phyloP scores from a whole-genome alignment of 2,113 vertebrate genomes.

The Leucopsar rothschildi region DNA sequence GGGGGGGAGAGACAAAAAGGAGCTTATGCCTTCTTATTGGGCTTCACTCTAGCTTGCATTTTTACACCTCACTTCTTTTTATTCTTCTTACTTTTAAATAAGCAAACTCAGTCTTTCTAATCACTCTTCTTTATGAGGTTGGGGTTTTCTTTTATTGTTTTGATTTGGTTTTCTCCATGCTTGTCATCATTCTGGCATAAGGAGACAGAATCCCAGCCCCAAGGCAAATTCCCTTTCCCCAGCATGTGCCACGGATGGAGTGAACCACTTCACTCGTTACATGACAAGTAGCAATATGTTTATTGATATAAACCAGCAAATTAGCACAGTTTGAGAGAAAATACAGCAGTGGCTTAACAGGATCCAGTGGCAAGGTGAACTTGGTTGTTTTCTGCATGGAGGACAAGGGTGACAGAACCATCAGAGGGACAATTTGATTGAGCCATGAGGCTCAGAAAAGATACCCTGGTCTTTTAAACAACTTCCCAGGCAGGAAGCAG shows the following conservation, averaged over 20 bases:
- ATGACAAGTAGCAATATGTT: neutral
- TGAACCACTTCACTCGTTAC: neutral
- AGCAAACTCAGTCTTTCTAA: neutral
- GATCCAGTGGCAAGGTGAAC: neutral
- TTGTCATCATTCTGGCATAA: neutral
- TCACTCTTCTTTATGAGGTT: neutral
- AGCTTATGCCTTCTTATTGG: neutral
- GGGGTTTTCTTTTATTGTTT: neutral
- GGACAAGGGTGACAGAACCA: neutral
- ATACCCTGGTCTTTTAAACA: neutral
- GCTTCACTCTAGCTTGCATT: neutral
- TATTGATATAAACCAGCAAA: neutral
- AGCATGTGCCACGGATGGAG: accelerated
- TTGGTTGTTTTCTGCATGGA: neutral
- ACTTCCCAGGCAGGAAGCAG: neutral
- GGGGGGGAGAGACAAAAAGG: accelerated
- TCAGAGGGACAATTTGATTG: too few species aligned
- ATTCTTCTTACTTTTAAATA: neutral
- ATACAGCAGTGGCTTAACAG: neutral
- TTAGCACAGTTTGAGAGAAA: neutral
- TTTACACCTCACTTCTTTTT: neutral
- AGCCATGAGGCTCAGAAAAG: neutral
- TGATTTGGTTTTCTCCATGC: neutral
- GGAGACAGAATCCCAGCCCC: neutral
- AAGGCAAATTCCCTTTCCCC: neutral